Base-by-base conservation (phyloP, 2,888 invertebrate species). In the Pachydiplax longipennis region DNA sequence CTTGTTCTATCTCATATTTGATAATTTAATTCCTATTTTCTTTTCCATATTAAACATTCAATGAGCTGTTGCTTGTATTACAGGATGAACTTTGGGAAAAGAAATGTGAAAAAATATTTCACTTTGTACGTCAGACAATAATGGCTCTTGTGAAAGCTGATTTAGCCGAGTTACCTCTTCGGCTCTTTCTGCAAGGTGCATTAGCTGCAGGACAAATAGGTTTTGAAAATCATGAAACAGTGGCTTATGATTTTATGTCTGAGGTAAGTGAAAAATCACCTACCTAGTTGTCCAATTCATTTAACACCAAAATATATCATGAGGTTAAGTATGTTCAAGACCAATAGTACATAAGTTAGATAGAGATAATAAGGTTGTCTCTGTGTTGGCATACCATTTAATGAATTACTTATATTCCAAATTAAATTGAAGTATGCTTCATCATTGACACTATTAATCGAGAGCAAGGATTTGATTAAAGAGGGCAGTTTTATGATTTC, bases 181-280 rank as follows among this genome's bases (percentile, higher is more conserved):
- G 99, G 92, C 94, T 99, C 90, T 99, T 99, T 94, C 95, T 99
- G 3, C 99, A 99, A 94, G 99, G 99, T 3, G 99, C 99, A 0
- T 94, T 99, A 83, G 98, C 98, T 0, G 98, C 98, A 91, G 97
- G 98, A 91, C 97, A 98, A 94, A 98, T 99, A 90, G 96, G 96
- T 12, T 99, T 99, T 94, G 97, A 98, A 91, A 98, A 99, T 93
- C 98, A 98, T 93, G 99, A 99, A 94, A 98, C 98, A 13, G 97
- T 99, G 0, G 99, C 99, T 0, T 99, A 99, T 94, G 99, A 99
- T 94, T 99, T 98, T 93, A 97, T 99, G 94, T 99, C 99, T 37
- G 97, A 97, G 94, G 96, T 96, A 92, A 92, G 92, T 91, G 18
- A 53, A 53, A 8, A 18, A 3, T 18, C 2, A 18, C 0, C 5